phyloP scores from a whole-genome alignment of 2,888 invertebrate species.

The Ornithoptera alexandrae region DNA sequence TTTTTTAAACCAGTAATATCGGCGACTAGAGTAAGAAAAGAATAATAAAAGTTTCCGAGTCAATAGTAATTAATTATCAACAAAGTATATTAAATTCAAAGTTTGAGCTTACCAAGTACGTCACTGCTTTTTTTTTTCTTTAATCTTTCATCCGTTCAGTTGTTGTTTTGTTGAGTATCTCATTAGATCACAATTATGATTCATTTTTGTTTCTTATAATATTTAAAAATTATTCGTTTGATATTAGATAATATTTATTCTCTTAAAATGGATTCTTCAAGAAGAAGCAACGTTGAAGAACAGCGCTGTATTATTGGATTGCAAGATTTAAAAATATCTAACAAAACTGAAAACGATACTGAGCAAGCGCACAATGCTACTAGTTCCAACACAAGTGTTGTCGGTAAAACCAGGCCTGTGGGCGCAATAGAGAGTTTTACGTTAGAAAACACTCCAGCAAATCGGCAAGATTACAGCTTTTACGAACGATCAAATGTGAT shows the following conservation, averaged over 20 bases:
- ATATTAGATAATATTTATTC: constrained; percentile 30
- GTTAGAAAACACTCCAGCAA: constrained; percentile 73
- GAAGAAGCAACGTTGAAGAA: constrained; percentile 68
- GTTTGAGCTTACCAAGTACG: constrained; percentile 16
- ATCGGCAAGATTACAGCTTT: constrained; percentile 74
- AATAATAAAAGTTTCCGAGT: too few species aligned
- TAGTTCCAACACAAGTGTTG: constrained; percentile 59
- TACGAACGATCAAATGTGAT: constrained; percentile 87
- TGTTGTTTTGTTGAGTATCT: constrained; percentile 41
- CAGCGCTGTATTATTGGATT: constrained; percentile 72
- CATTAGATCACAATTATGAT: constrained; percentile 42
- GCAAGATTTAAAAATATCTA: constrained; percentile 76
- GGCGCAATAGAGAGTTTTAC: constrained; percentile 84
- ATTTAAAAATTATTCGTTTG: constrained; percentile 13
- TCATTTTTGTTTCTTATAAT: constrained; percentile 39
- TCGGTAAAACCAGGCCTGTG: constrained; percentile 77
- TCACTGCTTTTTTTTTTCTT: constrained; percentile 36
- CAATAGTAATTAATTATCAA: not conserved
- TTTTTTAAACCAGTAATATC: too few species aligned
- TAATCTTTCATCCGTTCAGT: constrained; percentile 32
- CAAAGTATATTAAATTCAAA: not conserved
- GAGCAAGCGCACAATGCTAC: constrained; percentile 74
- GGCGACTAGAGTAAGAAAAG: too few species aligned
- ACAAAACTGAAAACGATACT: constrained; percentile 74
- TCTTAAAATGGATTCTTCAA: constrained; percentile 62